Evolutionary conservation across 1,140 invertebrate species (phyloP).

Genomic region (Papilio polyxenes): DNA sequence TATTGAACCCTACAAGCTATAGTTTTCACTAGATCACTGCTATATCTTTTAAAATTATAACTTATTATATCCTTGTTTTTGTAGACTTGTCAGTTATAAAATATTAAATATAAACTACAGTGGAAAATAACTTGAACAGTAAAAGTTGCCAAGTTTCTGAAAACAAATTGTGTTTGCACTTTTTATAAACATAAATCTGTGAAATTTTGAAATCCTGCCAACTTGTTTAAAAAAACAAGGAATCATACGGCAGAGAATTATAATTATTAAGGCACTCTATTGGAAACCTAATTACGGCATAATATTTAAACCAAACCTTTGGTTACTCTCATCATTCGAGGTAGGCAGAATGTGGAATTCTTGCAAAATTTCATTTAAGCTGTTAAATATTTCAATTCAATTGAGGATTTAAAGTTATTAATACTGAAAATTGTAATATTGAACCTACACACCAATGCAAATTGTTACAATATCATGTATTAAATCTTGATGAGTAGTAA

Average conservation of each 20-base stretch:
- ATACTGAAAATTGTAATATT: too few species aligned
- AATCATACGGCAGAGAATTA: not conserved
- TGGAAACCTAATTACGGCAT: not conserved
- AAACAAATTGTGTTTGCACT: not conserved
- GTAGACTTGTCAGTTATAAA: not conserved
- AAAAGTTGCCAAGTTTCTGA: constrained; percentile 5
- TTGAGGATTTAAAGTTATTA: too few species aligned
- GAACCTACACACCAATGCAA: too few species aligned
- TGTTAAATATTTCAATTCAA: too few species aligned
- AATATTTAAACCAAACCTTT: not conserved
- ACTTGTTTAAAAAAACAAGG: not conserved
- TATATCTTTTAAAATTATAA: not conserved
- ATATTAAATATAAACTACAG: not conserved
- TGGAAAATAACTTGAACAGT: not conserved
- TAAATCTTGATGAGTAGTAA: too few species aligned
- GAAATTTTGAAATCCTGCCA: not conserved
- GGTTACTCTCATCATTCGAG: not conserved
- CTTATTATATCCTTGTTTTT: not conserved
- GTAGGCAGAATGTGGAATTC: not conserved
- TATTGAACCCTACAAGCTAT: too few species aligned
- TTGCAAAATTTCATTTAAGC: too few species aligned
- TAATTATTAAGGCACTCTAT: not conserved
- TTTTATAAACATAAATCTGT: not conserved
- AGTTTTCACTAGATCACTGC: too few species aligned
- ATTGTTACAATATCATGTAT: too few species aligned